Conservation (phyloP, 2,113 vertebrate genomes). For the Epinephelus moara region DNA sequence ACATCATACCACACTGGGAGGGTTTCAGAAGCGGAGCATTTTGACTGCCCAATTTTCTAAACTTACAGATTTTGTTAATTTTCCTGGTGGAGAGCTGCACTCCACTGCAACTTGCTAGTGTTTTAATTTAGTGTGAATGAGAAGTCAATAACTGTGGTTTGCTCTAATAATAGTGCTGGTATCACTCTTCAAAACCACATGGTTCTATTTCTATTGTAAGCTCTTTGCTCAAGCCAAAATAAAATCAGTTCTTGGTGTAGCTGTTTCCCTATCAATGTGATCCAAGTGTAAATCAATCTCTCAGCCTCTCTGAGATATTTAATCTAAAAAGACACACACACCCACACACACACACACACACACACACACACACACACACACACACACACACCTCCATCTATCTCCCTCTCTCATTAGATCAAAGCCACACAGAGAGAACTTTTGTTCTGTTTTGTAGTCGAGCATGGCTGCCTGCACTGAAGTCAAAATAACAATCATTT, state of each 20-base stretch:
- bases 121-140: not conserved
- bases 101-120: not conserved
- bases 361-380: conserved; percentile 27
- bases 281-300: conserved; percentile 29
- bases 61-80: too few relatives aligned
- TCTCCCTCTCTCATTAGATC: too few relatives aligned
- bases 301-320: not conserved
- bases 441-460: too few relatives aligned
- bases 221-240: conserved; percentile 2
- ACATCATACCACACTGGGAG: too few relatives aligned
- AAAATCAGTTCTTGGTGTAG: conserved; percentile 14
- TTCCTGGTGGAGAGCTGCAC: too few relatives aligned
- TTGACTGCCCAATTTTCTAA: too few relatives aligned
- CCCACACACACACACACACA: conserved; percentile 24
- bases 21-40: too few relatives aligned
- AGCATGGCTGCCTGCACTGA: too few relatives aligned
- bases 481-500: too few relatives aligned
- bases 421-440: too few relatives aligned
- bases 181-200: not conserved
- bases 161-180: not conserved
- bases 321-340: conserved; percentile 28
- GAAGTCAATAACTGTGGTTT: not conserved
- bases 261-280: conserved; percentile 46
- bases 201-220: not conserved
- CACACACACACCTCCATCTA: too few relatives aligned